phyloP scores from a whole-genome alignment of 2,113 vertebrate species.

The Pterophyllum scalare region DNA sequence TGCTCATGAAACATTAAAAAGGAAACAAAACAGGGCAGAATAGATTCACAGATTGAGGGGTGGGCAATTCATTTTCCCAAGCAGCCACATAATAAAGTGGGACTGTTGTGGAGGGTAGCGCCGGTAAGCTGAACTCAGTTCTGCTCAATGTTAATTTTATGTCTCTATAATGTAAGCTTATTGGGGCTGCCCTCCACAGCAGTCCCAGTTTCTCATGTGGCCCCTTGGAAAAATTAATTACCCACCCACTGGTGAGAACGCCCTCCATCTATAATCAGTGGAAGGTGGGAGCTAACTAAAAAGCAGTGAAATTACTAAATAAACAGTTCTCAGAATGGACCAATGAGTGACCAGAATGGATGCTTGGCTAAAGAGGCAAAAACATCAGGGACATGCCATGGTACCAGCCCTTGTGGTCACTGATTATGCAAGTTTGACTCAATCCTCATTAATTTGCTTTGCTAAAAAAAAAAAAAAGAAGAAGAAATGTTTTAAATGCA shows the following conservation, averaged over 20 bases:
- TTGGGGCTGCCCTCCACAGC: background rate
- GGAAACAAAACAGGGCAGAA: background rate
- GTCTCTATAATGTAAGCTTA: background rate
- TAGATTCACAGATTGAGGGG: background rate
- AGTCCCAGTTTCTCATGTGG: background rate
- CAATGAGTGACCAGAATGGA: constrained; percentile 1
- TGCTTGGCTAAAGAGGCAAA: background rate
- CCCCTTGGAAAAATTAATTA: background rate
- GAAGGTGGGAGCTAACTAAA: background rate
- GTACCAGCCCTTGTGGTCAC: background rate
- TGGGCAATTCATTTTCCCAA: background rate
- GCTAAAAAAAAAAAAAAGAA: background rate
- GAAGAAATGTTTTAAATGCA: background rate
- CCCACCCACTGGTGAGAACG: background rate
- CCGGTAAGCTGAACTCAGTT: background rate
- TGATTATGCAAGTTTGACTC: background rate
- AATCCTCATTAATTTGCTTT: background rate
- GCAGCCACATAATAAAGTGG: background rate
- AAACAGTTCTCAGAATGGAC: background rate
- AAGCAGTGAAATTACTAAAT: background rate
- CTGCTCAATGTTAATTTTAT: background rate
- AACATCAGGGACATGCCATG: background rate
- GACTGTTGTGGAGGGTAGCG: background rate
- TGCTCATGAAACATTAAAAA: background rate
- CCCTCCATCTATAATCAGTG: background rate